Conservation (phyloP, 1,140 invertebrate species). For the Theocolax elegans region DNA sequence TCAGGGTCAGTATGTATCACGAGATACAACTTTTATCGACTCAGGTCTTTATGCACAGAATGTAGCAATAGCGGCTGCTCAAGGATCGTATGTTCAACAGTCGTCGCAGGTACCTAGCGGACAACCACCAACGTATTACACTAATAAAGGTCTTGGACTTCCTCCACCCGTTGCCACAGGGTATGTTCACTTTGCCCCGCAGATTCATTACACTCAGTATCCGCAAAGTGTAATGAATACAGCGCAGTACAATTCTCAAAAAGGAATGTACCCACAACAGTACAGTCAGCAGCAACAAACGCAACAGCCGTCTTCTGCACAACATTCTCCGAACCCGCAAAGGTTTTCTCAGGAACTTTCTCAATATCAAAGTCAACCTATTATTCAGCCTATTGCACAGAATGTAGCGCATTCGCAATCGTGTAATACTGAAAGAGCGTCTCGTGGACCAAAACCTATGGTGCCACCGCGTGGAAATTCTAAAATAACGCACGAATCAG, state of each 20-base stretch:
- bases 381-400: conserved; percentile 64
- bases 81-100: conserved; percentile 5
- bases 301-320: conserved; percentile 58
- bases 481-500: conserved; percentile 63
- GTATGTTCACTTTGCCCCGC: conserved; percentile 55
- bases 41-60: conserved; percentile 53
- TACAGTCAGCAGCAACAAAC: conserved; percentile 50
- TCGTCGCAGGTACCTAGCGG: conserved; percentile 57
- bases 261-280: conserved; percentile 54
- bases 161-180: conserved; percentile 51
- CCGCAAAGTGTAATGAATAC: conserved; percentile 61
- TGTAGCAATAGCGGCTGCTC: not conserved
- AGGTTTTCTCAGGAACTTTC: conserved; percentile 61
- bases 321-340: conserved; percentile 62
- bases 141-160: conserved; percentile 50
- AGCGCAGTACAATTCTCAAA: conserved; percentile 54
- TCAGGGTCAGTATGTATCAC: conserved; percentile 53
- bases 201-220: conserved; percentile 60
- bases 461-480: conserved; percentile 64
- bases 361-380: conserved; percentile 62
- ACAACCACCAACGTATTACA: conserved; percentile 58
- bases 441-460: conserved; percentile 63
- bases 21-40: conserved; percentile 59
- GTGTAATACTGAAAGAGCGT: conserved; percentile 49
- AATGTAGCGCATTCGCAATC: conserved; percentile 53